Evolutionary conservation across 2,888 invertebrate genomes (phyloP), one percentile per base, ranked within the genome.

Genomic region (Micropterix aruncella): DNA sequence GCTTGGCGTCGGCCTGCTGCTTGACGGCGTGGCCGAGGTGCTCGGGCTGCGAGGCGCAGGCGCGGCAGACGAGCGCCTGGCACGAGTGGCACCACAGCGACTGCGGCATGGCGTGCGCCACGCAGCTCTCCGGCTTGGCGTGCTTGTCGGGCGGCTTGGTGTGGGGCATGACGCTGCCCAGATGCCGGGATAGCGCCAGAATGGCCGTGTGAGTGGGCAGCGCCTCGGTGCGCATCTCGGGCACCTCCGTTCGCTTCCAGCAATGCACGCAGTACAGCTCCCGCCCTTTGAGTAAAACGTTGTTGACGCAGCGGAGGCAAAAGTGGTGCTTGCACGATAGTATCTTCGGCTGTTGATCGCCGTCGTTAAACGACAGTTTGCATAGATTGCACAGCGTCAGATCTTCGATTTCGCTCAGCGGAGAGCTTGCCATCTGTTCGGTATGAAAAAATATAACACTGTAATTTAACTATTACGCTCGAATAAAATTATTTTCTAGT

Each of bases 261-360:
- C 83, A 84, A 61, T 82, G 79, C 49, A 77, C 74, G 60, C 83
- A 84, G 60, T 76, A 77, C 52, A 82, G 64, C 58, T 80, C 81
- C 56, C 73, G 73, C 47, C 77, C 81, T 58, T 80, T 79, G 58
- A 76, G 73, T 55, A 83, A 66, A 56, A 74, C 75, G 52, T 76
- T 74, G 56, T 79, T 78, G 60, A 81, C 77, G 65, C 83, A 84
- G 58, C 79, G 76, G 61, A 83, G 70, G 61, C 84, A 84, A 64
- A 83, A 83, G 65, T 81, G 80, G 61, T 84, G 84, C 59, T 82
- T 80, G 70, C 84, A 84, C 52, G 79, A 75, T 53, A 84, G 73
- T 61, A 81, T 65, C 62, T 84, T 83, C 49, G 83, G 83, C 58
- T 77, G 74, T 58, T 79, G 78, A 60, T 83, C 82, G 49, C 70